Conservation (phyloP, 1,140 invertebrate species). For the Tetramorium alpestre region DNA sequence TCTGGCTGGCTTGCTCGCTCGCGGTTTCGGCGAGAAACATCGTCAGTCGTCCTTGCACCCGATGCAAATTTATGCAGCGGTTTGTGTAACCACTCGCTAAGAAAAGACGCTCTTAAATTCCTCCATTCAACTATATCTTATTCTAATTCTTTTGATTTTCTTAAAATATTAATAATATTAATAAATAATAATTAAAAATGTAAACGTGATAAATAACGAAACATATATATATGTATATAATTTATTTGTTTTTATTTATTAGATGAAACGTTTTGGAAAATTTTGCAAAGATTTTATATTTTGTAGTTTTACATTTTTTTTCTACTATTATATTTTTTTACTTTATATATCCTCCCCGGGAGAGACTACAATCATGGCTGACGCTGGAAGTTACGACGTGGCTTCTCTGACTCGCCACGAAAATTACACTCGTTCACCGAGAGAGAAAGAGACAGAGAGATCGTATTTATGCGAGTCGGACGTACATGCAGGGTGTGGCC, state of each 20-base stretch:
- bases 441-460: not conserved
- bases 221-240: not conserved
- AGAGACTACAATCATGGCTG: not conserved
- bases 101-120: not conserved
- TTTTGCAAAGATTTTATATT: not conserved
- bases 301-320: not conserved
- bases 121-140: too few relatives aligned
- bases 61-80: conserved; percentile 47
- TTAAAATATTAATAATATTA: not conserved
- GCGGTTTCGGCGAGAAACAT: conserved; percentile 28
- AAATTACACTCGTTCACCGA: conserved; percentile 60
- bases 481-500: conserved; percentile 59
- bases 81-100: not conserved
- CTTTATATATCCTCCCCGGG: not conserved
- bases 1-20: conserved; percentile 29
- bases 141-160: not conserved
- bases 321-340: conserved; percentile 10
- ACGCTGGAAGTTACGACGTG: not conserved
- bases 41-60: not conserved
- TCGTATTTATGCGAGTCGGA: conserved; percentile 52
- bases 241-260: not conserved
- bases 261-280: not conserved
- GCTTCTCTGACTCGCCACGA: conserved; percentile 37
- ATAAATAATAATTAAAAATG: not conserved
- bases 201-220: not conserved